Evolutionary conservation across 1,140 invertebrate genomes (phyloP).

Genomic region (Drosophila yakuba): DNA sequence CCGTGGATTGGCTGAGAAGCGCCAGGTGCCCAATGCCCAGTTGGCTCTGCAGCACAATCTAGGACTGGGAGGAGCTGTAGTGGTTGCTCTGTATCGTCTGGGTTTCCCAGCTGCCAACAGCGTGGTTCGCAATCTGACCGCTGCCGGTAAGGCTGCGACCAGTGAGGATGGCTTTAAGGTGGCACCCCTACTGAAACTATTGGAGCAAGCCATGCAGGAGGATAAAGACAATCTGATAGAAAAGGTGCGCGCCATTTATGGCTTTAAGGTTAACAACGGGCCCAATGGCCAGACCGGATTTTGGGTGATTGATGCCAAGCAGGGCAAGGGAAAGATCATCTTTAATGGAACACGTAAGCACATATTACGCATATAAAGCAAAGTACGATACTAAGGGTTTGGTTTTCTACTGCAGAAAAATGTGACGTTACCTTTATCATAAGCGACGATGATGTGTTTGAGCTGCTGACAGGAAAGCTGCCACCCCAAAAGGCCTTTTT

Average conservation of each 20-base stretch:
- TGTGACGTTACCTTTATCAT: conserved; percentile 96
- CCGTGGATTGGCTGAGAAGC: conserved; percentile 93
- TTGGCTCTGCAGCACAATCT: conserved; percentile 98
- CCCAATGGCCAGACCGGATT: conserved; percentile 90
- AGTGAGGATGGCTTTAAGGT: conserved; percentile 81
- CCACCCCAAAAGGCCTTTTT: conserved; percentile 99
- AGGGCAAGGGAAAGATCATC: conserved; percentile 93
- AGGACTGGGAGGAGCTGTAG: conserved; percentile 97
- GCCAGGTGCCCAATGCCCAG: conserved; percentile 94
- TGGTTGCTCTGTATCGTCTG: conserved; percentile 94
- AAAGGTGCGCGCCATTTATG: conserved; percentile 94
- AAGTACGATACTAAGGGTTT: not conserved
- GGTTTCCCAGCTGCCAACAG: conserved; percentile 88
- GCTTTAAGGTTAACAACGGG: conserved; percentile 93
- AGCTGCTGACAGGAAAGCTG: conserved; percentile 94
- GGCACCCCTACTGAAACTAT: conserved; percentile 90
- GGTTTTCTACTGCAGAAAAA: conserved; percentile 87
- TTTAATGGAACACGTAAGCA: conserved; percentile 90
- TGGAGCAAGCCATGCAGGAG: conserved; percentile 92
- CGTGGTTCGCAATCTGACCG: conserved; percentile 75
- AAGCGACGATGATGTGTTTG: conserved; percentile 93
- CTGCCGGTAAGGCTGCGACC: conserved; percentile 77
- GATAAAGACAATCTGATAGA: conserved; percentile 93
- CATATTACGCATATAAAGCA: not conserved
- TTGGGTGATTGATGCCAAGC: conserved; percentile 96